Base-by-base conservation (phyloP, 2,888 invertebrate species). In the Caenorhabditis sinica region DNA sequence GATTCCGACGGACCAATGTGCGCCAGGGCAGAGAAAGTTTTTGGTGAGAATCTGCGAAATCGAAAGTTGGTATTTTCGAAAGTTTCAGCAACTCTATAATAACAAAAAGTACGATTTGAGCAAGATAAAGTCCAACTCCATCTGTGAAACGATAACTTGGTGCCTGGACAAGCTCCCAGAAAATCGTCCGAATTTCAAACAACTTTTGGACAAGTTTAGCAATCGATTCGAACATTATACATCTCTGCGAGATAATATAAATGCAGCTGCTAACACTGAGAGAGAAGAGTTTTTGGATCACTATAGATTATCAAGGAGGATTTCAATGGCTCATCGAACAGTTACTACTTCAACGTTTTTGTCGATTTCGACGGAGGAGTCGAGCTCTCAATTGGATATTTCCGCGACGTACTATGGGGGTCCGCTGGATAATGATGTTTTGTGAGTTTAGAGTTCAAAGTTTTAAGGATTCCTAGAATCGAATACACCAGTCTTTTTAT, bases 271-370 rank as follows among this genome's bases (percentile, higher is more conserved):
- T 6, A 79, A 79, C 56, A 28, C 23, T 30, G 79, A 79, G 23
- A 40, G 79, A 17, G 65, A 72, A 33, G 71, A 79, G 65, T 79
- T 79, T 72, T 30, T 79, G 72, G 79, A 72, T 17, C 72, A 79
- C 28, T 79, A 79, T 30, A 43, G 43, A 45, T 43, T 72, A 45
- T 36, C 71, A 0, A 79, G 79, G 53, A 63, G 56, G 28, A 43
- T 72, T 23, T 69, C 69, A 9, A 61, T 66, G 66, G 68, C 60
- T 5, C 68, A 76, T n/a, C 30, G 77, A 56, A 71, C 69, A 15
- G n/a, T 33, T 25, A 77, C 77, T 0, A 65, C 79, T 5, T 72
- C 79, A 0, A 69, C 79, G 9, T 56, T 72, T 17, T 20, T 79
- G 5, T 65, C 79, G 0, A 23, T 53, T 9, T 77, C 68, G 2